Evolutionary conservation across 2,113 vertebrate species (phyloP), one percentile per base, ranked within the genome.

Genomic region (Engystomops pustulosus): DNA sequence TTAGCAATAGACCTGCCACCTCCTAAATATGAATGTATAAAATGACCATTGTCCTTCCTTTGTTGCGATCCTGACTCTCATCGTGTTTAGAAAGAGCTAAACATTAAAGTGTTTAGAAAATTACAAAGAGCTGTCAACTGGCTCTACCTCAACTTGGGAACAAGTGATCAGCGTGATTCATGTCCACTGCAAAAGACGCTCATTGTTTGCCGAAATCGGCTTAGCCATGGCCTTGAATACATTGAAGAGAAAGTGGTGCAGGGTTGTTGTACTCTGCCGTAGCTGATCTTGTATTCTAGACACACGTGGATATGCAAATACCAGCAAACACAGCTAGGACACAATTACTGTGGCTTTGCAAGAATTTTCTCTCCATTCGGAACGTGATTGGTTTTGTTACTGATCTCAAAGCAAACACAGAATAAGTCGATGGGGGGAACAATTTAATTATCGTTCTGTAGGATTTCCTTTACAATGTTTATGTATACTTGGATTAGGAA

Each of bases 171-270:
- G 90, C 86, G 86, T 91, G 92, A 94, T 94, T 95, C 94, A 95
- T 94, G 91, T 86, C 88, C 92, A 89, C 91, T 92, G 90, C 93
- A 93, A 92, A 90, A 95, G 94, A 94, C 91, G 88, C 84, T 91
- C 90, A 93, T 96, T 96, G 94, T 96, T 95, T 80, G 84, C 88
- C 89, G 91, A 94, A 94, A 93, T 93, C 90, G 87, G 92, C 86
- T 92, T 89, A 89, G 86, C 91, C 86, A 89, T 92, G 91, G 92
- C 88, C 90, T 88, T 91, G 92, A 93, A 93, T 92, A 92, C 91
- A 91, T 89, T 88, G 76, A 83, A 88, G 65, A 83, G 90, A 90
- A 85, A 92, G 89, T 91, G 92, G 87, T 25, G 86, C 85, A 85
- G 91, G 88, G 88, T 88, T 90, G 90, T 94, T 92, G 91, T 93